phyloP scores from a whole-genome alignment of 2,888 invertebrate species.

The Temnothorax unifasciatus region DNA sequence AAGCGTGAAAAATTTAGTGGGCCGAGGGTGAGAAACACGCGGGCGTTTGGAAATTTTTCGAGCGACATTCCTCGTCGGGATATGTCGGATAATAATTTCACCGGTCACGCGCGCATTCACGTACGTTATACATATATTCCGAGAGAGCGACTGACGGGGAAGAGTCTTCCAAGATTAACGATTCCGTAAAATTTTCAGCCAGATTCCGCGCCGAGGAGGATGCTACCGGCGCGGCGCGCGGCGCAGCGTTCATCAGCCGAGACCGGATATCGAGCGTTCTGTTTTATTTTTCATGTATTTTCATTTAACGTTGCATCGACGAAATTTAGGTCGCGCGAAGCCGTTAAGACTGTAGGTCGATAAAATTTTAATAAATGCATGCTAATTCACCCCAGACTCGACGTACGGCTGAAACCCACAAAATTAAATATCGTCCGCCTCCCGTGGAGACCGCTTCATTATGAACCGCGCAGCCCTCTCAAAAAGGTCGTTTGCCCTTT shows the following conservation, averaged over 20 bases:
- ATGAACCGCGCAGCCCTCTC: slow-evolving; percentile 1
- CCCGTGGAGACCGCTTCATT: slow-evolving; percentile 27
- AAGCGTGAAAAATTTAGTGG: slow-evolving; percentile 63
- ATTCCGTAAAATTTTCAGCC: slow-evolving; percentile 13
- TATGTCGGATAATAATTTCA: slow-evolving; percentile 50
- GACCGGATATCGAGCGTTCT: too few relatives aligned
- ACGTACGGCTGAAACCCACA: background rate
- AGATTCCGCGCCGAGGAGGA: background rate
- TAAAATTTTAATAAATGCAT: slow-evolving; percentile 49
- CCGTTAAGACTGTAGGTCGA: slow-evolving; percentile 11
- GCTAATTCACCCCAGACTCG: slow-evolving; percentile 21
- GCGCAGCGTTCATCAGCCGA: background rate
- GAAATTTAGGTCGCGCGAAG: background rate
- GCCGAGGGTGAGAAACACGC: slow-evolving; percentile 52
- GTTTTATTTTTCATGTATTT: slow-evolving; percentile 22
- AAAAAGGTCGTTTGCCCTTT: background rate
- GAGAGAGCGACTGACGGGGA: slow-evolving; percentile 30
- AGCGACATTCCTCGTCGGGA: slow-evolving; percentile 44
- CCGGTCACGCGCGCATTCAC: slow-evolving; percentile 32
- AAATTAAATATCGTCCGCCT: slow-evolving; percentile 40
- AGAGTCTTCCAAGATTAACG: slow-evolving; percentile 27
- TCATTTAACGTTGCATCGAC: background rate
- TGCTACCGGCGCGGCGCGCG: background rate
- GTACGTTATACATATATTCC: slow-evolving; percentile 21
- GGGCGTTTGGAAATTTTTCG: slow-evolving; percentile 60